These are phyloP conservation scores for Podarcis cretensis DNA, from an alignment of 2,113 vertebrate species.

Conservation along the genomic window DNA sequence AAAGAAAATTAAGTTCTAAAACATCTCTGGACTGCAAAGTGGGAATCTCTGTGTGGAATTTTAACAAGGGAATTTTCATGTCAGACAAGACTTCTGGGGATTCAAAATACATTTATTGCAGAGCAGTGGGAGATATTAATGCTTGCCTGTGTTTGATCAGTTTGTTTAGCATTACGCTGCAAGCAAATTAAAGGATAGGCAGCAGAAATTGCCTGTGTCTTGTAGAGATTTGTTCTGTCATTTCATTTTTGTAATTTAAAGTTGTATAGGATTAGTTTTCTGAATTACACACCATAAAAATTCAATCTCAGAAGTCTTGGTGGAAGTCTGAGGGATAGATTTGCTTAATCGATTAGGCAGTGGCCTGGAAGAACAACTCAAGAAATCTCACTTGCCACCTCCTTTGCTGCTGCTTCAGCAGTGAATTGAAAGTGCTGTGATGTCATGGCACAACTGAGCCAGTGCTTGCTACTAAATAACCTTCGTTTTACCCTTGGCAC, in stretches of 20 bases:
- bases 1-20: neutral
- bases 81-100: neutral
- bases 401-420: neutral
- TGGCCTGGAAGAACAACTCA: neutral
- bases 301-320: neutral
- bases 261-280: neutral
- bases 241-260: conserved; percentile 20
- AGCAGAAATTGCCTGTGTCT: neutral
- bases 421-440: no score
- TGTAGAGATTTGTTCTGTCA: neutral
- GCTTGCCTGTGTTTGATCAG: neutral
- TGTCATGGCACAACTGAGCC: no score
- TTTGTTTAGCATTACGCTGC: conserved; percentile 2
- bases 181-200: neutral
- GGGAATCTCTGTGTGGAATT: neutral
- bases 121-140: neutral
- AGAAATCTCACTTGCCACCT: neutral
- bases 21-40: neutral
- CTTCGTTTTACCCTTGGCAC: neutral
- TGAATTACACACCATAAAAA: neutral
- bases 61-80: neutral
- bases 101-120: conserved; percentile 5
- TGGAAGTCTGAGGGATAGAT: neutral
- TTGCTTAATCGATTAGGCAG: neutral
- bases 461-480: neutral